phyloP scores from a whole-genome alignment of 2,888 invertebrate genomes.

The Cephus runcator region DNA sequence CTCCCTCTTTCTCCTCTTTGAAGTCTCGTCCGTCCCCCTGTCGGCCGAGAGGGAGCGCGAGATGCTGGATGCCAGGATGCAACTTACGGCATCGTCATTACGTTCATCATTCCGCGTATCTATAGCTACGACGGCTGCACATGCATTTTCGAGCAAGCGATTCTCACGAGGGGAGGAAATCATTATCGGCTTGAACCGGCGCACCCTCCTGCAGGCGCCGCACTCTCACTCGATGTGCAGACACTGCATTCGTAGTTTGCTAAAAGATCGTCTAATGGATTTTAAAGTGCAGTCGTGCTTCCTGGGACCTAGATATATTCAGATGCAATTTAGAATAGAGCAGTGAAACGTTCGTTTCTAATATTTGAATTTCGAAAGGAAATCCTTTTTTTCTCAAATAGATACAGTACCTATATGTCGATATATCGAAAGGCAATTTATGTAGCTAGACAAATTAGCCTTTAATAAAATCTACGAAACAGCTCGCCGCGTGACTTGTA shows the following conservation, averaged over 20 bases:
- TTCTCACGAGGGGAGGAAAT: slow-evolving; percentile 8
- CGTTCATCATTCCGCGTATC: not conserved
- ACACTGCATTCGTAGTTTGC: not conserved
- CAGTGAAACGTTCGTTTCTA: not conserved
- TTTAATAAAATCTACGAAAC: not conserved
- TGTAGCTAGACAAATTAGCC: not conserved
- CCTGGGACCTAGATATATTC: not conserved
- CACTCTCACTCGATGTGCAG: not conserved
- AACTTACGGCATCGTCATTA: not conserved
- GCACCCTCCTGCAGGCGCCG: not conserved
- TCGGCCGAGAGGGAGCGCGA: not conserved
- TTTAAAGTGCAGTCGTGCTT: not conserved
- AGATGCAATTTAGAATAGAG: not conserved
- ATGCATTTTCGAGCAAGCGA: not conserved
- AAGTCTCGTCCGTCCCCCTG: not conserved
- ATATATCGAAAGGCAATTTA: not conserved
- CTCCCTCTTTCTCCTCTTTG: not conserved
- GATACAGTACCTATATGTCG: not conserved
- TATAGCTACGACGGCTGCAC: not conserved
- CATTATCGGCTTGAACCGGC: not conserved
- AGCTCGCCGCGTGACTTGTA: not conserved
- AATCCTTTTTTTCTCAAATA: no score
- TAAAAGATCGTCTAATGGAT: slow-evolving; percentile 2
- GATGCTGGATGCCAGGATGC: not conserved
- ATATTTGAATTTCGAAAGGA: not conserved